These are phyloP conservation scores for Forbesichthys papilliferus DNA, from an alignment of 2,113 vertebrate species.

Conservation along the genomic window DNA sequence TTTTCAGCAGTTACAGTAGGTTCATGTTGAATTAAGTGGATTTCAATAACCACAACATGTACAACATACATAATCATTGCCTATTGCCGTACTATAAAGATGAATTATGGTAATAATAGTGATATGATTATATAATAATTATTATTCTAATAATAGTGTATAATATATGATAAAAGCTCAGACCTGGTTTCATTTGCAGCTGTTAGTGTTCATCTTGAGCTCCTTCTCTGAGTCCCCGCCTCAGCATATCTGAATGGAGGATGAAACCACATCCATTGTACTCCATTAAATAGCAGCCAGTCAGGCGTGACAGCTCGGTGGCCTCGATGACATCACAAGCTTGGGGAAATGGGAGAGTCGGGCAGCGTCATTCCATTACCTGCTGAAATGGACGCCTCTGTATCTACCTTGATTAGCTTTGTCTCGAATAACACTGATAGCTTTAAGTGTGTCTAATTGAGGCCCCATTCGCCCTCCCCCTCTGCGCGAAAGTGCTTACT, in stretches of 20 bases:
- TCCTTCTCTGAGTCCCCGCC: constrained; percentile 29
- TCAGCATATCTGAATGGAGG: constrained; percentile 37
- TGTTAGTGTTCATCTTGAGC: constrained; percentile 35
- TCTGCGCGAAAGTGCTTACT: constrained; percentile 89
- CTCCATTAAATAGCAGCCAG: constrained; percentile 58
- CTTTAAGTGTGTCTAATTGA: constrained; percentile 81
- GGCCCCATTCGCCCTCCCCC: constrained; percentile 67
- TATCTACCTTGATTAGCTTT: constrained; percentile 78
- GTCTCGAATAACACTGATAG: constrained; percentile 81
- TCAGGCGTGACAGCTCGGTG: constrained; percentile 53
- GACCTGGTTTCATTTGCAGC: constrained; percentile 29
- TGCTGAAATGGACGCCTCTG: constrained; percentile 70
- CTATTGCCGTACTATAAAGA: background rate
- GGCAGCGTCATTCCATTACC: constrained; percentile 69
- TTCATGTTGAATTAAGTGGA: background rate
- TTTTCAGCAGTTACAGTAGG: too few species aligned
- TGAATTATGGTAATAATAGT: constrained; percentile 1
- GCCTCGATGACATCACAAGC: constrained; percentile 62
- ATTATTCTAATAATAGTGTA: too few species aligned
- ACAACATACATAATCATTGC: constrained; percentile 10
- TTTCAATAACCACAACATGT: background rate
- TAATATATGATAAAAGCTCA: constrained; percentile 30
- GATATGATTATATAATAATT: background rate
- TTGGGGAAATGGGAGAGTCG: constrained; percentile 56
- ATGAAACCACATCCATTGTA: constrained; percentile 55